Percentiles rank a stretch among this genome's conserved stretches.
Conservation (phyloP, 2,888 invertebrate genomes). For the Agrotis ipsilon region DNA sequence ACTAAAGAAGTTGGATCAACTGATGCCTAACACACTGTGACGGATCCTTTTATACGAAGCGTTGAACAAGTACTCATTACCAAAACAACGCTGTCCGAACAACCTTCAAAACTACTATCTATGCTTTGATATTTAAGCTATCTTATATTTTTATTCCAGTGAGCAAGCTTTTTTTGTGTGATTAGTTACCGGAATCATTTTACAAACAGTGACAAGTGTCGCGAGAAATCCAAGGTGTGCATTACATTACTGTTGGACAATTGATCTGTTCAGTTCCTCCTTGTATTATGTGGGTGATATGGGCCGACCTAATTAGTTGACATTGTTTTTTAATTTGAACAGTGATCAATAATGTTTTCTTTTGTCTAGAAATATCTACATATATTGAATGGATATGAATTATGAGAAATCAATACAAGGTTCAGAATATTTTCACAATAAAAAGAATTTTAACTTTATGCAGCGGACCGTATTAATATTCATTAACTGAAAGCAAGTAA, state of each 20-base stretch:
- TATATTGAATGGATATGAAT: not conserved
- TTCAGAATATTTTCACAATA: not conserved
- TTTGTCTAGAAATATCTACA: not conserved
- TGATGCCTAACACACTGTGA: slow-evolving; percentile 77
- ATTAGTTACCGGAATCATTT: slow-evolving; percentile 67
- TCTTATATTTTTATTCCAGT: slow-evolving; percentile 56
- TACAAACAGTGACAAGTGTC: slow-evolving; percentile 37
- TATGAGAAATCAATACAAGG: not conserved
- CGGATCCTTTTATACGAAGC: slow-evolving; percentile 82
- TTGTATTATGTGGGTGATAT: slow-evolving; percentile 24
- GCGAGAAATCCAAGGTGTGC: slow-evolving; percentile 29
- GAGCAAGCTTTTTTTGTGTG: slow-evolving; percentile 64
- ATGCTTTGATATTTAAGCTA: slow-evolving; percentile 70
- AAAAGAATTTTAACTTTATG: not conserved
- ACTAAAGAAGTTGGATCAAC: slow-evolving; percentile 81
- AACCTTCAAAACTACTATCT: slow-evolving; percentile 80
- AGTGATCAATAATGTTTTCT: not conserved
- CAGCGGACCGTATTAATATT: not conserved
- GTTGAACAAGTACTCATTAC: slow-evolving; percentile 63
- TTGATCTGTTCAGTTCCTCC: slow-evolving; percentile 1
- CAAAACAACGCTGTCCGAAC: slow-evolving; percentile 78
- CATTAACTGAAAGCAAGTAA: not conserved
- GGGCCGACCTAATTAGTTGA: not conserved
- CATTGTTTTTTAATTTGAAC: not conserved
- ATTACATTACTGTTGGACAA: slow-evolving; percentile 29